Evolutionary conservation across 2,113 vertebrate species (phyloP), one percentile per base, ranked within the genome.

Genomic region (Loxodonta africana): DNA sequence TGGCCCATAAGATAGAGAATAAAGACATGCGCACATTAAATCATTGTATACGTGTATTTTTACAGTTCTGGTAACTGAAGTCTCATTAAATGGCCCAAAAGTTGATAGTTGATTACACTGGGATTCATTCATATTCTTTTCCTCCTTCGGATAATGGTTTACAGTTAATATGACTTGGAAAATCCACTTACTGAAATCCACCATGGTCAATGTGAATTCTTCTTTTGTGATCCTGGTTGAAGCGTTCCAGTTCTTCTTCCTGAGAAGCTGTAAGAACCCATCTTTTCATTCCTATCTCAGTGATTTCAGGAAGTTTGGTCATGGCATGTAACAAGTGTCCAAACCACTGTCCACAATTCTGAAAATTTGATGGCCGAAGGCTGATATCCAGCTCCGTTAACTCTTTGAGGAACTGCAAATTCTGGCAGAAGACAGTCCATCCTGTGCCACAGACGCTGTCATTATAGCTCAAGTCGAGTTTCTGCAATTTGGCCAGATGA

Each of bases 401-500:
- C 0, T 98, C 98, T 96, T 98, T 98, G 73, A 99, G 98, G 51
- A 96, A 97, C 83, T 87, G 60, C 8, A 99, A 48, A 14, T 96
- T 98, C 10, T 97, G 97, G 28, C 99, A 99, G 96, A 99, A 98
- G 2, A 71, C 23, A 0, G 96, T 76, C 99, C 99, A 99, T 83
- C 99, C 99, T 3, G 97, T 96, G 0, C 98, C 98, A 6, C 97
- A 98, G 15, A 99, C 90, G 1, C 33, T 97, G 88, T 99, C 95
- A 0, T 99, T 99, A 20, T 99, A 99, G 88, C 99, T 99, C 93
- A 99, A 97, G 95, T 99, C 99, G 92, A 99, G 94, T 18, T 97
- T 96, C 85, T 30, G 98, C 53, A 99, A 96, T 51, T 97, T 98
- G 73, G 98, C 92, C 63, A 99, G 98, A 2, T 91, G 97, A 26